A percentile compares a stretch with the other conserved stretches of the same genome.
phyloP scores from a whole-genome alignment of 2,113 vertebrate genomes.

The Gymnobelideus leadbeateri region DNA sequence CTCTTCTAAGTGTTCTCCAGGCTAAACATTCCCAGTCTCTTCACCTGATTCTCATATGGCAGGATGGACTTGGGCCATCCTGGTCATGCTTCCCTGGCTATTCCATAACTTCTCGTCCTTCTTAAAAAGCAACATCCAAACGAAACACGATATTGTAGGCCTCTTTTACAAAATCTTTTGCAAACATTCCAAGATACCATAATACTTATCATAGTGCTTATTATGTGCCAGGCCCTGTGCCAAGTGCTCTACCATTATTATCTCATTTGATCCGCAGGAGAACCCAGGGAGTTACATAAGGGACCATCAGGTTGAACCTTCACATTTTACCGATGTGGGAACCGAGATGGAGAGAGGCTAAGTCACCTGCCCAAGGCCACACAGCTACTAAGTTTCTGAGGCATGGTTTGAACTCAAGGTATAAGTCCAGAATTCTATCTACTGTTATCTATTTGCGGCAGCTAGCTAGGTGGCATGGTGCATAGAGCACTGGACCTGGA shows the following conservation, averaged over 20 bases:
- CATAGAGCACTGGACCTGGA: not conserved
- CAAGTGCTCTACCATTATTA: not conserved
- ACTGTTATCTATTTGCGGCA: not conserved
- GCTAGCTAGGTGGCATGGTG: not conserved
- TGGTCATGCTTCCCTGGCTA: not conserved
- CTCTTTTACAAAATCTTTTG: not conserved
- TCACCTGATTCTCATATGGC: not conserved
- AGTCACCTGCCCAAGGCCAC: not conserved
- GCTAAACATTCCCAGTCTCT: not conserved
- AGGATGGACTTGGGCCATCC: not conserved
- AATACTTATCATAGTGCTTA: not conserved
- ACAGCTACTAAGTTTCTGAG: not conserved
- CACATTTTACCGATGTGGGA: not conserved
- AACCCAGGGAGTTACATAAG: not conserved
- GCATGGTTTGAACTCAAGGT: not conserved
- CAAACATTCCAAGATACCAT: not conserved
- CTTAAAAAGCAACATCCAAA: not conserved
- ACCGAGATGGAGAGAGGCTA: not conserved
- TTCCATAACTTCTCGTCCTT: not conserved
- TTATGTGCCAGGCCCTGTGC: not conserved
- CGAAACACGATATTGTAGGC: not conserved
- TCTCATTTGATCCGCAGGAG: not conserved
- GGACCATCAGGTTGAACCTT: not conserved
- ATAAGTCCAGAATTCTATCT: not conserved
- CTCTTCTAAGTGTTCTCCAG: not conserved